Conservation (phyloP, 2,113 vertebrate species). For the Grammomys dolichurus region DNA sequence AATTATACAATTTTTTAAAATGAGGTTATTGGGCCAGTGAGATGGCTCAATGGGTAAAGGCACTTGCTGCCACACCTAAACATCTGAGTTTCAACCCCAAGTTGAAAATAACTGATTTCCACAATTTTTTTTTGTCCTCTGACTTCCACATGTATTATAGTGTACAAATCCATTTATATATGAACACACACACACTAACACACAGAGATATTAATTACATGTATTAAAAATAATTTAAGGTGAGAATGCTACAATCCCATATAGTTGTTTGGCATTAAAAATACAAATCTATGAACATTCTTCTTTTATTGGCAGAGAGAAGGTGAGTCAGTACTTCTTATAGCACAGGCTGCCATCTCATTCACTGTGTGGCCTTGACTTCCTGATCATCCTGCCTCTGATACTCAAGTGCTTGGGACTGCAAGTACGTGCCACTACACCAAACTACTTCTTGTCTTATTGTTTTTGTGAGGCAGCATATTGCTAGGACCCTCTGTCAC, state of each 20-base stretch:
- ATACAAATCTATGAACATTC: not conserved
- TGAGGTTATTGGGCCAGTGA: not conserved
- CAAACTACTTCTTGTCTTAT: not conserved
- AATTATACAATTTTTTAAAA: not conserved
- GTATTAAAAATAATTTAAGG: conserved; percentile 19
- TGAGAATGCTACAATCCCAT: not conserved
- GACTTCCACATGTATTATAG: not conserved
- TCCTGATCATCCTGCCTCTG: not conserved
- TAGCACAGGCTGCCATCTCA: not conserved
- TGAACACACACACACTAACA: not conserved
- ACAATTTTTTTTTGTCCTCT: not conserved
- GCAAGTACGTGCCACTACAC: not conserved
- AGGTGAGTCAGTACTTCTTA: not conserved
- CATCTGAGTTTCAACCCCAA: not conserved
- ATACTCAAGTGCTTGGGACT: not conserved
- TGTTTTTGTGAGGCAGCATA: not conserved
- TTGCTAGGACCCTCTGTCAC: not conserved
- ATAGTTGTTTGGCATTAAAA: conserved; percentile 13
- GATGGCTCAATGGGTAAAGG: not conserved
- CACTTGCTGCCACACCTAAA: not conserved
- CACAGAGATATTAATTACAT: not conserved
- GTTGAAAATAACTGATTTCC: not conserved
- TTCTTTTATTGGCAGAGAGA: not conserved
- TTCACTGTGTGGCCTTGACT: not conserved
- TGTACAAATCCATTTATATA: not conserved